These are phyloP conservation scores for Apostichopus parvimensis DNA, from an alignment of 35 echinoderm and acorn worm genomes.

Conservation along the genomic window DNA sequence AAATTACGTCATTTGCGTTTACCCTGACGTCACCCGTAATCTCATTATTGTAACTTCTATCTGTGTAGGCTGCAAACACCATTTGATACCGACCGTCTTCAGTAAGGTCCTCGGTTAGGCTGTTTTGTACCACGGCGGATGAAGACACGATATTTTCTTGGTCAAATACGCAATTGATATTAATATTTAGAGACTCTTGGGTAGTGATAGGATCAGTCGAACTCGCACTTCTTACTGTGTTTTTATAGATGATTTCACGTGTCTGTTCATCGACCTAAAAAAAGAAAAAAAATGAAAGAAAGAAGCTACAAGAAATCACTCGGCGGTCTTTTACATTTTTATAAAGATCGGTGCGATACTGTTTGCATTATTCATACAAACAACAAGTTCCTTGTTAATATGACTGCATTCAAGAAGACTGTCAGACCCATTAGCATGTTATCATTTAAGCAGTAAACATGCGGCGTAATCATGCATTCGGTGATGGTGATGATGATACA, in stretches of 20 bases:
- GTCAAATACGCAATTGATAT: constrained; percentile 12
- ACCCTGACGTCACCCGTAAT: not conserved
- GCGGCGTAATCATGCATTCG: too few species aligned
- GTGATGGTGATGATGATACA: too few species aligned
- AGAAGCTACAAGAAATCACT: too few species aligned
- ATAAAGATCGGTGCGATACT: too few species aligned
- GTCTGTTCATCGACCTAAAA: not conserved
- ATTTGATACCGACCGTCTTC: not conserved
- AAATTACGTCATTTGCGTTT: not conserved
- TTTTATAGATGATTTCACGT: not conserved
- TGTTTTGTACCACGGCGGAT: constrained; percentile 24
- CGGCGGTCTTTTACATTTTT: too few species aligned
- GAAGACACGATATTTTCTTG: constrained; percentile 16
- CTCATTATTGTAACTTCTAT: not conserved
- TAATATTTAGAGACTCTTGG: constrained; percentile 5
- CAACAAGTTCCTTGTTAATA: too few species aligned
- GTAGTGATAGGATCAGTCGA: not conserved
- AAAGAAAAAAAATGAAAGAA: not conserved
- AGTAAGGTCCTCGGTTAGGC: not conserved
- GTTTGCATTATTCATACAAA: too few species aligned
- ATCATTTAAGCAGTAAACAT: too few species aligned
- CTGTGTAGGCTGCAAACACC: constrained; percentile 16
- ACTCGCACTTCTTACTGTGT: not conserved
- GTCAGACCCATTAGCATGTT: too few species aligned
- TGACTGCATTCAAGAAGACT: too few species aligned